Percentiles rank a stretch among this genome's conserved stretches.
These are phyloP conservation scores for Brenthis hecate DNA, from an alignment of 2,888 invertebrate genomes.

Conservation along the genomic window DNA sequence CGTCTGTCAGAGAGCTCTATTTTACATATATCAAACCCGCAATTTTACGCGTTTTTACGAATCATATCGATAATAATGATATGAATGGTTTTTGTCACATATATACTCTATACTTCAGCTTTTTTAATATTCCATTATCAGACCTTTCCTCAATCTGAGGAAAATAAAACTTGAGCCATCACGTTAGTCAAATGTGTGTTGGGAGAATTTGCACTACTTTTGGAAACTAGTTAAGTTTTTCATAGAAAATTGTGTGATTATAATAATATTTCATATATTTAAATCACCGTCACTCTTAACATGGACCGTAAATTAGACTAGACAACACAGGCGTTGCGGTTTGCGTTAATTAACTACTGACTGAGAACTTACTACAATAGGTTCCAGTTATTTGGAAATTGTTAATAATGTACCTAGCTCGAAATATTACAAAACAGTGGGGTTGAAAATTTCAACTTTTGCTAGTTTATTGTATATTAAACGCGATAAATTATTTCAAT, in stretches of 20 bases:
- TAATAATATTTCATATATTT: not conserved
- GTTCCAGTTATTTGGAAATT: conserved; percentile 62
- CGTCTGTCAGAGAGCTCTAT: too few species aligned
- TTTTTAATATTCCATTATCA: too few species aligned
- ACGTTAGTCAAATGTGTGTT: too few species aligned
- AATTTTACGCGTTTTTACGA: too few species aligned
- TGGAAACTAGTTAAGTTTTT: not conserved
- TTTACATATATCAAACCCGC: too few species aligned
- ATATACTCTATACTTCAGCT: too few species aligned
- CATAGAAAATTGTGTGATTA: not conserved
- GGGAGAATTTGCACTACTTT: too few species aligned
- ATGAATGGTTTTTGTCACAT: too few species aligned
- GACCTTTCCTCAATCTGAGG: too few species aligned
- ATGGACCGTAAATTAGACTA: conserved; percentile 42
- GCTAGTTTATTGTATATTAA: conserved; percentile 18
- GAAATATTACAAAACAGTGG: conserved; percentile 28
- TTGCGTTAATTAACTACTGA: conserved; percentile 72
- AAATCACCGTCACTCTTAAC: conserved; percentile 23
- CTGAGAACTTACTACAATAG: conserved; percentile 70
- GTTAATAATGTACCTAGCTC: conserved; percentile 47
- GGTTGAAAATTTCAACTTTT: conserved; percentile 19
- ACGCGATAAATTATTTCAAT: conserved; percentile 10
- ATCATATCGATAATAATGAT: too few species aligned
- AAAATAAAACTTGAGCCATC: too few species aligned
- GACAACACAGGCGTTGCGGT: conserved; percentile 66